Evolutionary conservation across 1,140 invertebrate genomes (phyloP), one percentile per base, ranked within the genome.

Genomic region (Scaptomyza pallida): DNA sequence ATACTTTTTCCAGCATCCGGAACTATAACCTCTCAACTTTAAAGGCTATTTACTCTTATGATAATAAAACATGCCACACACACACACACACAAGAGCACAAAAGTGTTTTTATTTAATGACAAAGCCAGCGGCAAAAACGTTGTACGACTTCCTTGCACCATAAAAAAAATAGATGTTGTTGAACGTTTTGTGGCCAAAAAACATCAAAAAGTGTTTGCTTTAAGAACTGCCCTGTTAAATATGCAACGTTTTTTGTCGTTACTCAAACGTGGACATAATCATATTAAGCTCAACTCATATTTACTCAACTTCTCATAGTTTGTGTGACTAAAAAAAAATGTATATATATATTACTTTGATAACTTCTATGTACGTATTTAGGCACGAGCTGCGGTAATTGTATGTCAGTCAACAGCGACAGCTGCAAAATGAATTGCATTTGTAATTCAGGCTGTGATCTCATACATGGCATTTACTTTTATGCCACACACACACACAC

Each of bases 351-450:
- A 37, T 12, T 35, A 26, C 23, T 26, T 26, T 26, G 5, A 26
- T 5, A 4, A 26, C 23, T 26, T 26, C 6, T 26, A 21, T 21
- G 6, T 26, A 26, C 6, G 5, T 26, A 5, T 1, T 26, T 26
- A 26, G 2, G 6, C 9, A 9, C 26, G 9, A 9, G 12, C n/a
- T 4, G n/a, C n/a, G 33, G 10, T 37, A 37, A 37, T 37, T 37
- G 33, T 37, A 37, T n/a, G 33, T 37, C 33, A n/a, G 33, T 37
- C 33, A 55, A 45, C 47, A 19, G 59, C 43, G 55, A 30, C 40
- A 30, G 51, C 45, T 48, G 41, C 16, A 60, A 60, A 72, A 77
- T 70, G 67, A 82, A 79, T 85, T 72, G 76, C 72, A 55, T 59
- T 37, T 50, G 57, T 71, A 75, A 69, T 65, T 73, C 37, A 40